A percentile compares a stretch with the other conserved stretches of the same genome.
These are phyloP conservation scores for Drosophila burlai DNA, from an alignment of 1,140 invertebrate genomes.

Conservation along the genomic window DNA sequence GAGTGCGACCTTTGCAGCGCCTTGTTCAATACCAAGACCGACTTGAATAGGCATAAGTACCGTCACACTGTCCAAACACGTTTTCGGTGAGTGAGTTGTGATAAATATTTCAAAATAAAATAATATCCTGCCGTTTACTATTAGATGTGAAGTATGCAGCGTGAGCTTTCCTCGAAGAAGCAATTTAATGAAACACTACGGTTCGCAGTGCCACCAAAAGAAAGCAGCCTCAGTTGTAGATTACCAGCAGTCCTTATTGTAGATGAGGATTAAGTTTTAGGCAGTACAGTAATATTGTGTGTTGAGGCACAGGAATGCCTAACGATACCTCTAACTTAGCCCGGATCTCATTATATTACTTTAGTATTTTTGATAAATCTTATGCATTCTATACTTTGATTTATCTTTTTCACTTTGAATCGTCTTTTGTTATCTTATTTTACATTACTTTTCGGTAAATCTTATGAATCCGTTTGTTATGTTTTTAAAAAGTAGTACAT, in stretches of 20 bases:
- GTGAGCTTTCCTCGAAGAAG: constrained; percentile 19
- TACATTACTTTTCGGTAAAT: neutral
- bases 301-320: neutral
- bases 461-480: neutral
- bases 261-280: neutral
- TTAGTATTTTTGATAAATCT: neutral
- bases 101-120: neutral
- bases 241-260: neutral
- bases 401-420: neutral
- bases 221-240: neutral
- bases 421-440: neutral
- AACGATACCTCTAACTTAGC: neutral
- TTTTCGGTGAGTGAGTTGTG: constrained; percentile 18
- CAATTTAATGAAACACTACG: constrained; percentile 33
- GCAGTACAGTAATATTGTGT: neutral
- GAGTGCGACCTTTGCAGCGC: constrained; percentile 29
- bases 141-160: constrained; percentile 46
- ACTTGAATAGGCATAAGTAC: constrained; percentile 35
- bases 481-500: neutral
- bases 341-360: neutral
- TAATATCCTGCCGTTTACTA: neutral
- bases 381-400: neutral
- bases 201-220: constrained; percentile 21
- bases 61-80: constrained; percentile 33
- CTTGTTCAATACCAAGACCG: constrained; percentile 31